phyloP scores from a whole-genome alignment of 2,888 invertebrate species.

The Pristionchus arcanus region DNA sequence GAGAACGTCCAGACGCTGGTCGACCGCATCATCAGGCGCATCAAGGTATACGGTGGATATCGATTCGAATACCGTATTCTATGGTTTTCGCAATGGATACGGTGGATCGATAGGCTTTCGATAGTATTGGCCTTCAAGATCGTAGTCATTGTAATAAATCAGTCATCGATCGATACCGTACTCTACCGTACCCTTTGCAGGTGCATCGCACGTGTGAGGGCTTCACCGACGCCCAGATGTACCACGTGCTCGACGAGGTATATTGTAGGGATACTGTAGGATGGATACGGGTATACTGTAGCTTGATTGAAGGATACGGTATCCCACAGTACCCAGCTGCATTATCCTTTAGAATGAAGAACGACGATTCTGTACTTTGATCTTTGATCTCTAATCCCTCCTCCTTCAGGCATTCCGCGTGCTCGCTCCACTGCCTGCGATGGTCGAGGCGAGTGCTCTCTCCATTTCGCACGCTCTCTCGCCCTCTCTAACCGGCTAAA shows the following conservation, averaged over 20 bases:
- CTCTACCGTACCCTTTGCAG: background rate
- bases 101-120: background rate
- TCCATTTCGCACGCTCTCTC: too few species aligned
- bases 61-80: background rate
- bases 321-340: too few species aligned
- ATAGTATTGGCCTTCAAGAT: too few species aligned
- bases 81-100: background rate
- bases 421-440: constrained; percentile 62
- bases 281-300: background rate
- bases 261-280: constrained; percentile 55
- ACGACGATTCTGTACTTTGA: background rate
- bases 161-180: constrained; percentile 3
- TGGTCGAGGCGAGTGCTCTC: constrained; percentile 56
- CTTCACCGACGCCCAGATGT: constrained; percentile 56
- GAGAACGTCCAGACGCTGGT: constrained; percentile 37
- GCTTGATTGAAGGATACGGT: too few species aligned
- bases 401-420: constrained; percentile 58
- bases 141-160: background rate
- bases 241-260: constrained; percentile 44
- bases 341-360: too few species aligned
- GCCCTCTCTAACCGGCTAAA: too few species aligned
- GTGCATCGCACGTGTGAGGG: constrained; percentile 59
- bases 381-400: constrained; percentile 25
- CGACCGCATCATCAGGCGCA: constrained; percentile 45
- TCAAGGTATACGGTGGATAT: constrained; percentile 11